Base-by-base conservation (phyloP, 2,888 invertebrate species). In the Nomada hirtipes region DNA sequence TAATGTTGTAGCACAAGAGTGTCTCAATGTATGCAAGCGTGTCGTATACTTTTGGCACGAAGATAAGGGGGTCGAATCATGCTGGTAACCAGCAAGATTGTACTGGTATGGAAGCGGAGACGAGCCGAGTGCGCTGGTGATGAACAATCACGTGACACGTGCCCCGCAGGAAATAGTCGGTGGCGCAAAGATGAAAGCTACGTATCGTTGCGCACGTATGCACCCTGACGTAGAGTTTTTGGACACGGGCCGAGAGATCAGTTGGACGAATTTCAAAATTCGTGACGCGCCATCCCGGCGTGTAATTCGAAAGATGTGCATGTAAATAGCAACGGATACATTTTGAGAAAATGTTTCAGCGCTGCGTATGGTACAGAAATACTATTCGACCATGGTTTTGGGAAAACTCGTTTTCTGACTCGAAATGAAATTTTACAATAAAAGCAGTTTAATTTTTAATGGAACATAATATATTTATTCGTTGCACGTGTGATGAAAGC, bases 241-340 rank as follows among this genome's bases (percentile, higher is more conserved):
- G 74, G 50, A 67, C 44, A 15, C 13, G 26, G 71, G 71, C 75
- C 82, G 75, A 71, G 68, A 72, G 59, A n/a, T 26, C 65, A 13
- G n/a, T 81, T 82, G 81, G 76, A 81, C 13, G 1, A 7, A n/a
- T 18, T 52, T 81, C 82, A 70, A 76, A 65, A 81, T 63, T 82
- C 70, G 42, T 18, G 29, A 42, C 26, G 52, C 47, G 53, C 26
- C 65, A n/a, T 59, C 50, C 36, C 44, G 44, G 44, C 63, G 44
- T 7, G 44, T 63, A 44, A 23, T 44, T 15, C 42, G 7, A 13
- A 42, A 20, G 36, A 60, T 18, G 29, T 0, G 11, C 59, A 36
- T 18, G 18, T 23, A 15, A 18, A 60, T 36, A 29, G 26, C 23
- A 4, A 2, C 57, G 57, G 13, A 47, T 10, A 15, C 47, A 15